These are phyloP conservation scores for Drosophila flavopinicola DNA, from an alignment of 2,888 invertebrate genomes.

Conservation along the genomic window DNA sequence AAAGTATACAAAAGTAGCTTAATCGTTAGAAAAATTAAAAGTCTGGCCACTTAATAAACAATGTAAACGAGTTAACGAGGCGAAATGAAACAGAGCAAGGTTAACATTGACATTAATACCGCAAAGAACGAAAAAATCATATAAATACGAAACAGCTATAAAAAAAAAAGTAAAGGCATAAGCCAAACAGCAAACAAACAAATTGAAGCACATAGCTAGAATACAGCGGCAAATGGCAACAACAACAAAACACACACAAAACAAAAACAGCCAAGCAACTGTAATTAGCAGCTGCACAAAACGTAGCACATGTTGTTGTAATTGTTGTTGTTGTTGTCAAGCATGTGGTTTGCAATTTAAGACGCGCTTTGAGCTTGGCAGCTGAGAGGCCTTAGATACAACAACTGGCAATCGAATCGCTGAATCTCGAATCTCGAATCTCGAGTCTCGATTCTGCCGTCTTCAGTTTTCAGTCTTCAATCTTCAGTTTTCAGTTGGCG, in stretches of 20 bases:
- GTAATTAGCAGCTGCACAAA: conserved; percentile 79
- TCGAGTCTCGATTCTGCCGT: conserved; percentile 7
- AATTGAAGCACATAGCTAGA: conserved; percentile 62
- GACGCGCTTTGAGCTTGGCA: conserved; percentile 67
- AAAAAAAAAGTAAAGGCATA: conserved; percentile 10
- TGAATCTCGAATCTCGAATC: conserved; percentile 39
- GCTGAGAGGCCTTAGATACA: conserved; percentile 42
- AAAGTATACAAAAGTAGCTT: conserved; percentile 14
- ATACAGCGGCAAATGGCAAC: conserved; percentile 37
- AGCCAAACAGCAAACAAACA: conserved; percentile 56
- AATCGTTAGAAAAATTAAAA: conserved; percentile 48
- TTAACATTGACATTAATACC: conserved; percentile 79
- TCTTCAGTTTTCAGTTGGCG: conserved; percentile 14
- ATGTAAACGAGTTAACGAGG: conserved; percentile 70
- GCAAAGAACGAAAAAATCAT: conserved; percentile 57
- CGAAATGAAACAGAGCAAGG: conserved; percentile 77
- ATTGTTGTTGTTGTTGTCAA: conserved; percentile 37
- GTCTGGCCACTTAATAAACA: conserved; percentile 63
- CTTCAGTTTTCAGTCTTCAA: conserved; percentile 14
- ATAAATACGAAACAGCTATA: conserved; percentile 14
- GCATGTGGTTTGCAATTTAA: conserved; percentile 79
- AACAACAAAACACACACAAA: conserved; percentile 35
- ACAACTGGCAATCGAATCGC: conserved; percentile 16
- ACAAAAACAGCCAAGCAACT: conserved; percentile 65
- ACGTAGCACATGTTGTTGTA: conserved; percentile 55